phyloP scores from a whole-genome alignment of 2,113 vertebrate genomes.

The Sceloporus undulatus region DNA sequence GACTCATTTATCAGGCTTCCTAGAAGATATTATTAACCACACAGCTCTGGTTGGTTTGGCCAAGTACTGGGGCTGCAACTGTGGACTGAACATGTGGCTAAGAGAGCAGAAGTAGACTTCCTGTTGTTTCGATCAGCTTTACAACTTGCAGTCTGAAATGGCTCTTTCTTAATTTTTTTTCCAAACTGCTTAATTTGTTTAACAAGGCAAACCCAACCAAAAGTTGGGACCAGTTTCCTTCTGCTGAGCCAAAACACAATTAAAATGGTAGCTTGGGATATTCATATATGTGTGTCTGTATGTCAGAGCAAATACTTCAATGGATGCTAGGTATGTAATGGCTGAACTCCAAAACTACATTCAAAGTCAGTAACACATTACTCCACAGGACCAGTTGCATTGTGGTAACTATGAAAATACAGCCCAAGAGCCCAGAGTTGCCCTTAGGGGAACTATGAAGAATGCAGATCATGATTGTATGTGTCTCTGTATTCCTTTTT shows the following conservation, averaged over 20 bases:
- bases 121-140: not conserved
- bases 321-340: not conserved
- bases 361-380: not conserved
- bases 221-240: slow-evolving; percentile 3
- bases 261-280: not conserved
- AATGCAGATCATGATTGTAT: not conserved
- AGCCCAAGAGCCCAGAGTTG: not conserved
- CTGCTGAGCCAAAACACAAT: slow-evolving; percentile 12
- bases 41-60: not conserved
- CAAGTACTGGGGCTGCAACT: not conserved
- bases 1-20: not conserved
- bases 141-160: not conserved
- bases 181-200: not conserved
- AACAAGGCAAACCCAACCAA: not conserved
- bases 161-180: not conserved
- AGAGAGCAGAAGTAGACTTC: not conserved
- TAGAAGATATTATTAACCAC: not conserved
- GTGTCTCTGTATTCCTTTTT: not conserved
- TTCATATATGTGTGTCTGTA: not conserved
- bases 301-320: not conserved
- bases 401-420: not conserved
- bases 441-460: not conserved
- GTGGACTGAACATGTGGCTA: not conserved
- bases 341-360: not conserved
- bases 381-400: not conserved